Base-by-base conservation (phyloP, 2,113 vertebrate species). In the Xerus inauris region DNA sequence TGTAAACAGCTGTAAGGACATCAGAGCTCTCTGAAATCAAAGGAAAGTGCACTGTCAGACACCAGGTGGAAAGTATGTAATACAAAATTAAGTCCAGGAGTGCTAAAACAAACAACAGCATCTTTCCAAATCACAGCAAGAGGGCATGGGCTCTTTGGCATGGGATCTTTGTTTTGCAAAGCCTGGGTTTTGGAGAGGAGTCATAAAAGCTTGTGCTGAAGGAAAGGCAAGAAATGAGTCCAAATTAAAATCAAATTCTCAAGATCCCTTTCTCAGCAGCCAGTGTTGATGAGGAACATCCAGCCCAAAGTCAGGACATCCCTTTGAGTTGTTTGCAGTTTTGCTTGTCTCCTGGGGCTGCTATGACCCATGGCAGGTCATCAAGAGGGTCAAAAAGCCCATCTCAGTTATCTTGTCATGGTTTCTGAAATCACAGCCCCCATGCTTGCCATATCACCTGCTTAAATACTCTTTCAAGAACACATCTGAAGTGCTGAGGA, bases 1-100 rank as follows among this genome's bases (percentile, higher is more conserved):
- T 62, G 38, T 79, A 93, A 94, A 93, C 87, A 87, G 88, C 83
- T 35, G 77, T 49, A 54, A 92, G 87, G 51, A 89, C 59, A 47
- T 17, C 87, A 30, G 91, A 89, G 82, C 67, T 35, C 89, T 20
- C 65, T 72, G 35, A 94, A 95, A 30, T 64, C 64, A 87, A 97
- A 89, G 26, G 0, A 77, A 81, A 75, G 71, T 11, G 5, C 10
- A 1, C 87, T 87, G 72, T 92, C 91, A 93, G 97, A 86, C 47
- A 79, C 22, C 75, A 85, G 71, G 93, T 91, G 76, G 93, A 82
- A 96, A 96, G 45, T 65, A 85, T 72, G 51, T 40, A 79, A 90
- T 35, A 14, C 59, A 54, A 92, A 94, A 87, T 28, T 0, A 24
- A 49, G 96, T 87, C 85, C 96, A 89, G 94, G 73, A 88, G 69